Conservation (phyloP, 2,113 vertebrate genomes). For the Dasyornis broadbenti region DNA sequence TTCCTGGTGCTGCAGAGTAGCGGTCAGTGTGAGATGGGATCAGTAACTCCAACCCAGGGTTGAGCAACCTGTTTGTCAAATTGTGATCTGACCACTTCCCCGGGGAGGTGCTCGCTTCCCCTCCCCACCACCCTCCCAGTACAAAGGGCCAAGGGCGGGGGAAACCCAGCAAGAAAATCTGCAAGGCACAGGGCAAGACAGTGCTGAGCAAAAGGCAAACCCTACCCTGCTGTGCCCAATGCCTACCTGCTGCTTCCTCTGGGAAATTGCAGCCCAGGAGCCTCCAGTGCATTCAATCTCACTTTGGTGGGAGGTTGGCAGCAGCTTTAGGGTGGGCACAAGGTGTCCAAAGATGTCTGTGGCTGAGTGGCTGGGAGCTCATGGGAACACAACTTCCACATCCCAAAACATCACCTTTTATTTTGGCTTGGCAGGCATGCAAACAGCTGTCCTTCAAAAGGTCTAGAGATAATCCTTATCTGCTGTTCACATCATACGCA, state of each 20-base stretch:
- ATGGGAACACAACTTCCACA: not conserved
- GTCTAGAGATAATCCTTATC: not conserved
- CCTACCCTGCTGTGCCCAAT: not conserved
- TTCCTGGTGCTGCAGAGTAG: not conserved
- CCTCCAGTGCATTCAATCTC: not conserved
- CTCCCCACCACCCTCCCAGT: not conserved
- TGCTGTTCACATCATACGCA: accelerated
- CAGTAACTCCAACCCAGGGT: not conserved
- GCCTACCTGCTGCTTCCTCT: not conserved
- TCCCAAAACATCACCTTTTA: not conserved
- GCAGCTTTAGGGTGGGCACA: not conserved
- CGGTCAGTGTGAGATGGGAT: not conserved
- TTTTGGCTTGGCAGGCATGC: not conserved
- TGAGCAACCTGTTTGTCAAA: constrained; percentile 36
- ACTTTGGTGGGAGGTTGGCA: not conserved
- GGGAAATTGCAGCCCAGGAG: not conserved
- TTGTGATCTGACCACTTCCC: not conserved
- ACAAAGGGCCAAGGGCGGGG: not conserved
- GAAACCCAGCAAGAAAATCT: not conserved
- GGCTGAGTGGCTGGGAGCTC: not conserved
- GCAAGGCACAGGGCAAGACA: not conserved
- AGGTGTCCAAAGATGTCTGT: not conserved
- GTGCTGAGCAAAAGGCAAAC: not conserved
- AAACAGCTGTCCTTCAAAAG: not conserved
- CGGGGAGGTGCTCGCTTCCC: not conserved